These are phyloP conservation scores for Odontesthes bonariensis DNA, from an alignment of 2,113 vertebrate genomes.

Conservation along the genomic window DNA sequence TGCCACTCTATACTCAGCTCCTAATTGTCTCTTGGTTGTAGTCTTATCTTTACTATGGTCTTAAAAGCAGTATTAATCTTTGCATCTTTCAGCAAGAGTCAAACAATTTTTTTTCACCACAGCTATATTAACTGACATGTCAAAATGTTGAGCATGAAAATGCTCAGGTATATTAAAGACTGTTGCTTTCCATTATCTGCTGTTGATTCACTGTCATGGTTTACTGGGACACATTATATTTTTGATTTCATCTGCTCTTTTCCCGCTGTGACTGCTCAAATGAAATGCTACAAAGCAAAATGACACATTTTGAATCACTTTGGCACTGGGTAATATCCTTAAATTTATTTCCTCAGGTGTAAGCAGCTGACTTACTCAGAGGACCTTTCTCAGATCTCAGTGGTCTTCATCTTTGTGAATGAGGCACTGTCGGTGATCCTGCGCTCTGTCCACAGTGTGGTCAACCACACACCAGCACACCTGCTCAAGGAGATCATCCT, in stretches of 20 bases:
- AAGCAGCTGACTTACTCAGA: constrained; percentile 87
- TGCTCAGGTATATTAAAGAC: no score
- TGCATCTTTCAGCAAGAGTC: no score
- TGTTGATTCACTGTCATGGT: background rate
- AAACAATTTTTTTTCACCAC: no score
- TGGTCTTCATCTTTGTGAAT: constrained; percentile 98
- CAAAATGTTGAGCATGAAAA: no score
- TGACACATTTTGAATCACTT: background rate
- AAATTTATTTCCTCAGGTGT: constrained; percentile 83
- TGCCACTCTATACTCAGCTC: background rate
- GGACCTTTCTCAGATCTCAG: constrained; percentile 93
- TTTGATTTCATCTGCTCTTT: background rate
- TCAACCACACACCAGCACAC: constrained; percentile 95
- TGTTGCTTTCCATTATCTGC: background rate
- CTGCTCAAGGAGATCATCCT: constrained; percentile 97
- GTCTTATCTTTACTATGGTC: background rate
- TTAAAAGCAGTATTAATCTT: background rate
- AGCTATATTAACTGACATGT: no score
- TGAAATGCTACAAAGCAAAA: background rate
- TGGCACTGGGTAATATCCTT: background rate
- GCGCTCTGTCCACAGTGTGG: constrained; percentile 96
- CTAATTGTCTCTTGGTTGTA: background rate
- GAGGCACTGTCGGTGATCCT: constrained; percentile 96
- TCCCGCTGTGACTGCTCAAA: background rate
- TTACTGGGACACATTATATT: background rate